phyloP scores from a whole-genome alignment of 2,888 invertebrate genomes.

The Rotaria sp. region DNA sequence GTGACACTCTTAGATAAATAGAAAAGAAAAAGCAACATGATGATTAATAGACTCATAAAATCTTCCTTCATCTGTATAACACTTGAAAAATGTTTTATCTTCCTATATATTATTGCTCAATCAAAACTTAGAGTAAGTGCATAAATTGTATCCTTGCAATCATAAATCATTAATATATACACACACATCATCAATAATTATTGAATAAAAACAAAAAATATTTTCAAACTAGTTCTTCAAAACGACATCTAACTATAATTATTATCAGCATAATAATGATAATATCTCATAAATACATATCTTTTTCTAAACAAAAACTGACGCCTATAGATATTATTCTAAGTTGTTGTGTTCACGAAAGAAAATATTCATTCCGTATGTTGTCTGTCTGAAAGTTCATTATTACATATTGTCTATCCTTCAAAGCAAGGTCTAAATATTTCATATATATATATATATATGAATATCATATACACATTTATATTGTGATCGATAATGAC shows the following conservation, averaged over 20 bases:
- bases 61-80: no score
- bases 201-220: background rate
- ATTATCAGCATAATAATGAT: background rate
- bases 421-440: background rate
- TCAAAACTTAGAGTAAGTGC: background rate
- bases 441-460: conserved; percentile 1
- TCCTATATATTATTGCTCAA: background rate
- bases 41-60: no score
- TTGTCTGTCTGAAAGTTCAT: background rate
- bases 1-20: no score
- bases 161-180: background rate
- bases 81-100: background rate
- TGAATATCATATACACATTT: background rate
- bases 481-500: conserved; percentile 11
- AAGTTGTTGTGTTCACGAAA: background rate
- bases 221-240: background rate
- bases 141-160: background rate
- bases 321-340: background rate
- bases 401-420: background rate
- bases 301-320: background rate
- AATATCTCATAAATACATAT: background rate
- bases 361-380: background rate
- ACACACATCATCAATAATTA: background rate
- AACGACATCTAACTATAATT: background rate
- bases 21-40: no score